Evolutionary conservation across 2,797 vertebrate genomes (phyloP).

Genomic region (Sebastes aleutianus): DNA sequence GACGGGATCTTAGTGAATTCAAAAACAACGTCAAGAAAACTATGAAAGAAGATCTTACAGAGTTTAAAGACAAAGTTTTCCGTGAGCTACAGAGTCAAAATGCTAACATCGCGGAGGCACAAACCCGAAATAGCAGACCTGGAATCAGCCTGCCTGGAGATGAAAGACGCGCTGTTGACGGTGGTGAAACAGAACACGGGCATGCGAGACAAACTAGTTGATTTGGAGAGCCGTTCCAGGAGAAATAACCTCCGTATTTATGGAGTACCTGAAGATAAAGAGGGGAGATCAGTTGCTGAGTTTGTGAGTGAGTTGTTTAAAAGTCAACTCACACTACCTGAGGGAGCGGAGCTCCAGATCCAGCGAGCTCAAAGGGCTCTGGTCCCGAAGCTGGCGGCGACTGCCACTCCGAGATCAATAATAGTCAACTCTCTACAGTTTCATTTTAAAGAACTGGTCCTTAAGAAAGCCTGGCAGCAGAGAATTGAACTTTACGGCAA

Average conservation of each 20-base stretch:
- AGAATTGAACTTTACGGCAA: background rate
- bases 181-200: background rate
- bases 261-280: slow-evolving; percentile 8
- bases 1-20: background rate
- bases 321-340: background rate
- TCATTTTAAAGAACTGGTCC: background rate
- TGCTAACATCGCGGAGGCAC: background rate
- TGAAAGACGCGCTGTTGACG: background rate
- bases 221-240: background rate
- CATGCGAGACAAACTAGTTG: background rate
- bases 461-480: slow-evolving; percentile 7
- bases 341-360: background rate
- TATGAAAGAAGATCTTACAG: background rate
- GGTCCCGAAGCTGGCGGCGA: background rate
- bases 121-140: background rate
- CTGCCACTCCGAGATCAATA: background rate
- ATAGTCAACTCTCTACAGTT: slow-evolving; percentile 10
- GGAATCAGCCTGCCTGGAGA: background rate
- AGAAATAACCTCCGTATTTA: slow-evolving; percentile 11
- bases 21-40: background rate
- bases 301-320: slow-evolving; percentile 12
- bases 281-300: background rate
- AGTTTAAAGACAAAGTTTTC: background rate
- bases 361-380: slow-evolving; percentile 1
- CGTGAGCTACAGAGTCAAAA: background rate